These are phyloP conservation scores for Colletes gigas DNA, from an alignment of 1,140 invertebrate genomes.

Conservation along the genomic window DNA sequence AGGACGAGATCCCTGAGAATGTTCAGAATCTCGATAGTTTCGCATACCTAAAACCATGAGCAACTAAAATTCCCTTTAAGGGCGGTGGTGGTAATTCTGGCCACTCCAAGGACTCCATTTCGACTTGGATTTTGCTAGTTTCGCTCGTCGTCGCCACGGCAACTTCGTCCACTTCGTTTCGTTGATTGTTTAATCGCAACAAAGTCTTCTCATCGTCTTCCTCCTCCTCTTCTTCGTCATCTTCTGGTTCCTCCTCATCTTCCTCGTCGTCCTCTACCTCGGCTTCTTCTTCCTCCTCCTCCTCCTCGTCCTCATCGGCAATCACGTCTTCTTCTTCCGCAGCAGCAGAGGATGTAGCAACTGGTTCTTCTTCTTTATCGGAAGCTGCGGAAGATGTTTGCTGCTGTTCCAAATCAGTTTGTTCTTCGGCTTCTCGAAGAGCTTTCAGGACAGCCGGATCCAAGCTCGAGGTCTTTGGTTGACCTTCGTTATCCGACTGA, in stretches of 20 bases:
- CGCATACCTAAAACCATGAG: slow-evolving; percentile 79
- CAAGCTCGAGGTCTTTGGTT: slow-evolving; percentile 4
- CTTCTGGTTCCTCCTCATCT: slow-evolving; percentile 46
- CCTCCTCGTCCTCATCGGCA: slow-evolving; percentile 57
- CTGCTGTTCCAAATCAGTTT: slow-evolving; percentile 6
- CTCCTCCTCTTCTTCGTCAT: slow-evolving; percentile 68
- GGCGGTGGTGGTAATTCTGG: slow-evolving; percentile 70
- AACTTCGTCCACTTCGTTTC: slow-evolving; percentile 58
- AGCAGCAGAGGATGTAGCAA: neutral
- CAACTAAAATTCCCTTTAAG: slow-evolving; percentile 81
- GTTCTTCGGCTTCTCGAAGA: slow-evolving; percentile 53
- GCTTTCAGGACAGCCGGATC: slow-evolving; percentile 58
- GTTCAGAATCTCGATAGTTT: too few relatives aligned
- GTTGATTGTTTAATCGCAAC: slow-evolving; percentile 63
- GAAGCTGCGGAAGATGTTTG: neutral
- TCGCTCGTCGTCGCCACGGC: slow-evolving; percentile 3
- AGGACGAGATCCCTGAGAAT: too few relatives aligned
- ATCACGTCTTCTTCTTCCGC: slow-evolving; percentile 45
- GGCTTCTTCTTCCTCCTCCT: slow-evolving; percentile 65
- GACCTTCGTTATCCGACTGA: slow-evolving; percentile 21
- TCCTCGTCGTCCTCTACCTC: slow-evolving; percentile 63
- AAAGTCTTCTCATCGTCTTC: slow-evolving; percentile 54
- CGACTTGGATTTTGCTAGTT: slow-evolving; percentile 14
- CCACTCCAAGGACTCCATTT: slow-evolving; percentile 53
- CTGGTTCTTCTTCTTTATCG: slow-evolving; percentile 37